Evolutionary conservation across 2,797 vertebrate genomes (phyloP), one percentile per base, ranked within the genome.

Genomic region (Chromobotia macracanthus): DNA sequence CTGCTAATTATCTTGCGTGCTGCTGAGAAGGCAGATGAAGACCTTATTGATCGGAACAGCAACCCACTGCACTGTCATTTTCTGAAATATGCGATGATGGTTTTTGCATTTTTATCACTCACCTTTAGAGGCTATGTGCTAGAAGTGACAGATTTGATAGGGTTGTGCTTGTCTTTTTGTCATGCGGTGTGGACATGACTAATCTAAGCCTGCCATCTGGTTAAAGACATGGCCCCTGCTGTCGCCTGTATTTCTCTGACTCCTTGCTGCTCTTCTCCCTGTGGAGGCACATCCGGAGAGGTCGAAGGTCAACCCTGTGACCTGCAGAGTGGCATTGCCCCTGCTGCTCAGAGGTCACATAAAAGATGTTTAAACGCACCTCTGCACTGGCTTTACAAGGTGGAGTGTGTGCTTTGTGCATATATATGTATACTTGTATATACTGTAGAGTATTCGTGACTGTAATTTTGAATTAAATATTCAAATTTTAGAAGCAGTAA

Each of bases 251-350:
- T 80, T 77, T 80, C 75, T 53, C 67, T 80, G 77, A 83, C 79
- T 83, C 80, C 73, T 76, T 72, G 38, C 68, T 23, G 68, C 79
- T 82, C 84, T 68, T 58, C 79, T 84, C 79, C 18, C 81, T 77
- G 55, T 80, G 77, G 87, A 82, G 77, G 69, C 50, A 60, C 80
- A 64, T 85, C 87, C 79, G 56, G 76, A 70, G 85, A 77, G 86
- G 82, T 89, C 89, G 89, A 85, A 90, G 88, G 87, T 90, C 85
- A 87, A 56, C 51, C 77, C 82, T 71, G 76, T 18, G 44, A 83
- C 87, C 83, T 79, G 81, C 60, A 46, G 87, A 85, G 87, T 86
- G 87, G 80, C 63, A 73, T 85, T 82, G 84, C 83, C 84, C 86
- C 87, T 80, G 84, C 87, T 84, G 84, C 67, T 83, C 69, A 41